These are phyloP conservation scores for Hesperia comma DNA, from an alignment of 2,888 invertebrate genomes.

Conservation along the genomic window DNA sequence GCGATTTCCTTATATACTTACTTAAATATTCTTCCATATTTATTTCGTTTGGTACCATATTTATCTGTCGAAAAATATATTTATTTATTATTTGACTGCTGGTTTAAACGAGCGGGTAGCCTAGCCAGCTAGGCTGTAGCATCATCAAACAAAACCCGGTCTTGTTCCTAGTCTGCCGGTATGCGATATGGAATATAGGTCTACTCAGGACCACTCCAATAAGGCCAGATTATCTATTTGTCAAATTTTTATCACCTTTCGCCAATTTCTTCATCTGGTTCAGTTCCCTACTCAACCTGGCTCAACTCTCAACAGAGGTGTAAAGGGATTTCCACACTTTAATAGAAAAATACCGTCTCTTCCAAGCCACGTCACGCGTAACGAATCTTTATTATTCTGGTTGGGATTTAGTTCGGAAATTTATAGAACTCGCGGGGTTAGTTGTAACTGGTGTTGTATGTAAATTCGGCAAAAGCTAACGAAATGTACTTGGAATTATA, in stretches of 20 bases:
- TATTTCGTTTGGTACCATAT: too few relatives aligned
- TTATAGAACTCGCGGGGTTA: conserved; percentile 27
- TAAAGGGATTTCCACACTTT: conserved; percentile 42
- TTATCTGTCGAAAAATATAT: too few relatives aligned
- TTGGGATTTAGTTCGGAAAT: conserved; percentile 32
- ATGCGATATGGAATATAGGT: too few relatives aligned
- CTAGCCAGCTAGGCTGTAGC: too few relatives aligned
- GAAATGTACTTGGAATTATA: conserved; percentile 2
- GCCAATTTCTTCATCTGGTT: neutral
- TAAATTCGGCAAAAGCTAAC: conserved; percentile 14
- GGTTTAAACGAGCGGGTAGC: too few relatives aligned
- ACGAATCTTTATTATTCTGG: conserved; percentile 35
- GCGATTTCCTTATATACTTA: too few relatives aligned
- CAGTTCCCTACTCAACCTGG: conserved; percentile 30
- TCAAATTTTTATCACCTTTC: conserved; percentile 43
- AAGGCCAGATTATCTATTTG: neutral
- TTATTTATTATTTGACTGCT: too few relatives aligned
- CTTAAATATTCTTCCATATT: too few relatives aligned
- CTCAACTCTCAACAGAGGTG: conserved; percentile 39
- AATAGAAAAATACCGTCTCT: conserved; percentile 39
- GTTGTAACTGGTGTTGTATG: conserved; percentile 7
- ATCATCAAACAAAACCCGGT: too few relatives aligned
- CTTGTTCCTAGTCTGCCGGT: too few relatives aligned
- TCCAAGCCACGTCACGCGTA: conserved; percentile 30
- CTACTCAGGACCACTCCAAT: too few relatives aligned